Evolutionary conservation across 2,888 invertebrate genomes (phyloP).

Genomic region (Cataglyphis rosenhaueri): DNA sequence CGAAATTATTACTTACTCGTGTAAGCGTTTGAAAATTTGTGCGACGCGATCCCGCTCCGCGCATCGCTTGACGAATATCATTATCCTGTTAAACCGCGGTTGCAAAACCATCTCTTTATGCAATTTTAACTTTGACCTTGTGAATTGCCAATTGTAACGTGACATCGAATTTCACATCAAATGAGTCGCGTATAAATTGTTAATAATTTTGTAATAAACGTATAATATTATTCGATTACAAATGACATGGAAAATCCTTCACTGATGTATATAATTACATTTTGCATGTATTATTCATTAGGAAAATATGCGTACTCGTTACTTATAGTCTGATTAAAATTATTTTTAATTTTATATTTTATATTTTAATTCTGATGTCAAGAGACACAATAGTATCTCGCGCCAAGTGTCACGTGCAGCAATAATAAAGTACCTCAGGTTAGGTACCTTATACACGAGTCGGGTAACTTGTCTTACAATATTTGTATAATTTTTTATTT

Average conservation of each 20-base stretch:
- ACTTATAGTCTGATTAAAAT: background rate
- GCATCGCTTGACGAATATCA: conserved; percentile 16
- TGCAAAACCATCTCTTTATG: conserved; percentile 30
- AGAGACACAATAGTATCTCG: too few relatives aligned
- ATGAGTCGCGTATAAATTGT: conserved; percentile 29
- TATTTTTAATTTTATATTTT: background rate
- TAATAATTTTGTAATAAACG: conserved; percentile 19
- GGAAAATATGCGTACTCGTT: background rate
- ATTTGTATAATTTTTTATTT: too few relatives aligned
- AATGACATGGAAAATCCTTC: conserved; percentile 28
- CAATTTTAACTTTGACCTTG: conserved; percentile 28
- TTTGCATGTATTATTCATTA: conserved; percentile 10
- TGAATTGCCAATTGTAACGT: conserved; percentile 34
- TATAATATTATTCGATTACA: conserved; percentile 18
- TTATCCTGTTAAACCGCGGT: conserved; percentile 32
- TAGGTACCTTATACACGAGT: too few relatives aligned
- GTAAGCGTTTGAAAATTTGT: conserved; percentile 44
- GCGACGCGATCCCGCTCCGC: conserved; percentile 16
- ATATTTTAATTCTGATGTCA: background rate
- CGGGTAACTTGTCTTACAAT: too few relatives aligned
- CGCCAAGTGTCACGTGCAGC: too few relatives aligned
- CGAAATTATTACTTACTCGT: conserved; percentile 43
- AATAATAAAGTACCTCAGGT: too few relatives aligned
- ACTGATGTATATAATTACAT: conserved; percentile 6
- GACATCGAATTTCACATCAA: conserved; percentile 36